Conservation (phyloP, 2,113 vertebrate genomes). For the Falcunculus frontatus region DNA sequence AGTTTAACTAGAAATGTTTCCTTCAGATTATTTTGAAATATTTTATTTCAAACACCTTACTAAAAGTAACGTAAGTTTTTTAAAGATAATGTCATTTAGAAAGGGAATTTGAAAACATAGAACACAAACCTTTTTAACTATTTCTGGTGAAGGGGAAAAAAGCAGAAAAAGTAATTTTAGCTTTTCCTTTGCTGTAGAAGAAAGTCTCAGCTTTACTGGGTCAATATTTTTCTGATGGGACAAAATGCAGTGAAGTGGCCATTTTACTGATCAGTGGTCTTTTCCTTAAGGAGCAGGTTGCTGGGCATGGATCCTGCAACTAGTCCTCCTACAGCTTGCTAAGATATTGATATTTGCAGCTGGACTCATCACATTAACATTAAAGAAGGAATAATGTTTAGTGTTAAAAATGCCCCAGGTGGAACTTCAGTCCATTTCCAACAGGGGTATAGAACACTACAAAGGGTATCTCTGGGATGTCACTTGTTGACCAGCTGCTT, state of each 20-base stretch:
- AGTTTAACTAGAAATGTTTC: neutral
- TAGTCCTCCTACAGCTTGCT: neutral
- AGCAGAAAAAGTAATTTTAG: neutral
- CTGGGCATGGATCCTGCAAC: neutral
- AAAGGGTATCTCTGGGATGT: neutral
- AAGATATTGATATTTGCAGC: neutral
- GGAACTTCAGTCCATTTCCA: neutral
- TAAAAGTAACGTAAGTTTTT: neutral
- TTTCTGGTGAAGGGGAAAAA: neutral
- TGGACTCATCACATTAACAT: neutral
- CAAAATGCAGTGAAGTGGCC: neutral
- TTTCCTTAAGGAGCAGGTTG: neutral
- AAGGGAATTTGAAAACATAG: neutral
- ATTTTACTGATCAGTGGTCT: neutral
- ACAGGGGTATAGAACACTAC: rapidly evolving
- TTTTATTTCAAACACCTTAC: neutral
- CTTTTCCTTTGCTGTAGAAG: neutral
- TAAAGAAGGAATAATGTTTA: neutral
- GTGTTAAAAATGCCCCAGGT: neutral
- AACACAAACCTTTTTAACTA: neutral
- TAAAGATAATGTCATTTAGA: neutral
- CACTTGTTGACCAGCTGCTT: neutral
- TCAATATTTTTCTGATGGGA: neutral
- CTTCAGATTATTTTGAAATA: neutral
- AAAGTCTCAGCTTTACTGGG: neutral